Conservation (phyloP, 2,888 invertebrate species). For the Anarsia innoxiella region DNA sequence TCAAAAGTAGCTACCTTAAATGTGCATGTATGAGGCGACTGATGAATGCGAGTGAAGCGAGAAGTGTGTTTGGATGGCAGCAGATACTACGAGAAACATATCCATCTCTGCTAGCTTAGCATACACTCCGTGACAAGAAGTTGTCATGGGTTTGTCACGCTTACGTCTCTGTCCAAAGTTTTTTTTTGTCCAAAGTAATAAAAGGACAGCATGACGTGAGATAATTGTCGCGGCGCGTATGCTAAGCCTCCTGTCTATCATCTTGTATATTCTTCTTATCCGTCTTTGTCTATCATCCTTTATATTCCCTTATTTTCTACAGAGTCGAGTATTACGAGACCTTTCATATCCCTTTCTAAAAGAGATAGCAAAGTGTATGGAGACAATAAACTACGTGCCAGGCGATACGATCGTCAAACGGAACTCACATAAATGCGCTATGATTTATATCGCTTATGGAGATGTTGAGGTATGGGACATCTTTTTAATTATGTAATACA, state of each 20-base stretch:
- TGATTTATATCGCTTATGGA: slow-evolving; percentile 52
- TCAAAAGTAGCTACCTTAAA: too few species aligned
- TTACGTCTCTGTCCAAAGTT: too few species aligned
- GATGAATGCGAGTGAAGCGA: too few species aligned
- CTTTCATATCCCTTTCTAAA: slow-evolving; percentile 46
- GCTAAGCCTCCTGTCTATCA: background rate
- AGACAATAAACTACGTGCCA: slow-evolving; percentile 52
- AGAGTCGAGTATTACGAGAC: slow-evolving; percentile 47
- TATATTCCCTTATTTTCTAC: too few species aligned
- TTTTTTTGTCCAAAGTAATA: background rate
- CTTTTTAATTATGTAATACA: background rate
- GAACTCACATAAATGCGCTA: slow-evolving; percentile 38
- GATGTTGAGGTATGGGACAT: slow-evolving; percentile 44
- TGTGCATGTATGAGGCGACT: too few species aligned
- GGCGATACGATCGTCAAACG: slow-evolving; percentile 53
- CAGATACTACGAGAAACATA: too few species aligned
- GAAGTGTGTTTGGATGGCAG: too few species aligned
- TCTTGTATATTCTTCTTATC: background rate
- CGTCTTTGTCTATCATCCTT: too few species aligned
- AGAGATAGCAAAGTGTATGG: slow-evolving; percentile 49
- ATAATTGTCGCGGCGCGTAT: background rate
- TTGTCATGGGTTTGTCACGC: too few species aligned
- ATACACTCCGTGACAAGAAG: too few species aligned
- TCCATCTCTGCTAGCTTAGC: too few species aligned
- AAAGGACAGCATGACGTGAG: background rate